phyloP scores from a whole-genome alignment of 2,113 vertebrate species.

The Pseudopodoces humilis region DNA sequence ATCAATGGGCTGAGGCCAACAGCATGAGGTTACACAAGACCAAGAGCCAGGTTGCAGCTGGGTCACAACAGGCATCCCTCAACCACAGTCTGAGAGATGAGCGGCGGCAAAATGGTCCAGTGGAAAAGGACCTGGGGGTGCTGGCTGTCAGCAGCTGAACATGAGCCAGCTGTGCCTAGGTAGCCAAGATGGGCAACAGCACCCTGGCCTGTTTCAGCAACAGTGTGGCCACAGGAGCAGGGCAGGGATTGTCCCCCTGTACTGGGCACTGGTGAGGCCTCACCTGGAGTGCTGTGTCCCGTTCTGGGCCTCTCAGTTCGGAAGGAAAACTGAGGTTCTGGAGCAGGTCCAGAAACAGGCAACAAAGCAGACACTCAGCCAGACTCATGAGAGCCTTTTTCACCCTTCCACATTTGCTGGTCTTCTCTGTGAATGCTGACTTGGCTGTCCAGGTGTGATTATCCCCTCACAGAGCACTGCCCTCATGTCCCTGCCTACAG shows the following conservation, averaged over 20 bases:
- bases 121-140: neutral
- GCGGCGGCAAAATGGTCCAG: neutral
- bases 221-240: neutral
- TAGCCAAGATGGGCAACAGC: rapidly evolving
- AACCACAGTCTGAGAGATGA: neutral
- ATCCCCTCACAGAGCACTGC: neutral
- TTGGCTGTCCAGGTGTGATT: neutral
- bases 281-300: neutral
- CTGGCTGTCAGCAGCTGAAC: neutral
- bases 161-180: neutral
- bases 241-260: neutral
- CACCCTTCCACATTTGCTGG: neutral
- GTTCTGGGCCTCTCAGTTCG: neutral
- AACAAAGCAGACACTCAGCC: neutral
- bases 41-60: neutral
- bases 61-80: too few relatives aligned
- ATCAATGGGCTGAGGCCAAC: neutral
- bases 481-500: neutral
- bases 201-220: rapidly evolving
- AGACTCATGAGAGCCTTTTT: neutral
- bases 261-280: neutral
- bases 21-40: neutral
- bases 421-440: neutral
- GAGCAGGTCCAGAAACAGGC: neutral
- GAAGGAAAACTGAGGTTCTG: neutral